Conservation (phyloP, 2,797 vertebrate species). For the Helarctos malayanus region DNA sequence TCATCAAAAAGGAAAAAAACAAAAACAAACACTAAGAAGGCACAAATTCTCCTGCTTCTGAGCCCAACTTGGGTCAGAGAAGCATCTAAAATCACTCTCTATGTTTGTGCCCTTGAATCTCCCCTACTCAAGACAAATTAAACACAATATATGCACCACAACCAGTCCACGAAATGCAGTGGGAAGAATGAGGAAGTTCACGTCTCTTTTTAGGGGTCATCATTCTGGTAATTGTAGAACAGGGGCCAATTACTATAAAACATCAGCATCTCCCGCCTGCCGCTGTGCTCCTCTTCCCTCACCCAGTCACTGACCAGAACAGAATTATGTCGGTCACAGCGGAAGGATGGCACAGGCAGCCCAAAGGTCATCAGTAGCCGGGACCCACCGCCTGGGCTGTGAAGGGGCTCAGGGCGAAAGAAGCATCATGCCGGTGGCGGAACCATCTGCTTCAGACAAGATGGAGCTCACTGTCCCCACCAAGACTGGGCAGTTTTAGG, state of each 20-base stretch:
- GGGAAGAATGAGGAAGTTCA: not conserved
- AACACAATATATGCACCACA: not conserved
- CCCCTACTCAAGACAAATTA: not conserved
- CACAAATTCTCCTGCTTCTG: slow-evolving; percentile 9
- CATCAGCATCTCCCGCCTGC: not conserved
- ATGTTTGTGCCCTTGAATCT: not conserved
- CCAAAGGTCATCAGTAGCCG: not conserved
- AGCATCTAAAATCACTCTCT: slow-evolving; percentile 9
- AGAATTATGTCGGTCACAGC: not conserved
- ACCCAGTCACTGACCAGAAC: not conserved
- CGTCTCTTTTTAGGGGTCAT: not conserved
- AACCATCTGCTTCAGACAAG: not conserved
- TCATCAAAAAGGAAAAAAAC: not conserved
- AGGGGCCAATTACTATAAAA: not conserved
- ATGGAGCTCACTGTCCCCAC: not conserved
- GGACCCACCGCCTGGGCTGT: not conserved
- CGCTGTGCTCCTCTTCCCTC: not conserved
- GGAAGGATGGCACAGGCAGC: not conserved
- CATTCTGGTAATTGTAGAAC: not conserved
- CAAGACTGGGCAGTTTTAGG: not conserved
- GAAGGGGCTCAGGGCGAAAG: not conserved
- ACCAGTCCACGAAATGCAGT: not conserved
- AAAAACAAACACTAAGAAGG: not conserved
- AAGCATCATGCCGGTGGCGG: not conserved
- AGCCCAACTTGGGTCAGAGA: not conserved